phyloP scores from a whole-genome alignment of 2,888 invertebrate genomes.

The Parasteatoda lunata region DNA sequence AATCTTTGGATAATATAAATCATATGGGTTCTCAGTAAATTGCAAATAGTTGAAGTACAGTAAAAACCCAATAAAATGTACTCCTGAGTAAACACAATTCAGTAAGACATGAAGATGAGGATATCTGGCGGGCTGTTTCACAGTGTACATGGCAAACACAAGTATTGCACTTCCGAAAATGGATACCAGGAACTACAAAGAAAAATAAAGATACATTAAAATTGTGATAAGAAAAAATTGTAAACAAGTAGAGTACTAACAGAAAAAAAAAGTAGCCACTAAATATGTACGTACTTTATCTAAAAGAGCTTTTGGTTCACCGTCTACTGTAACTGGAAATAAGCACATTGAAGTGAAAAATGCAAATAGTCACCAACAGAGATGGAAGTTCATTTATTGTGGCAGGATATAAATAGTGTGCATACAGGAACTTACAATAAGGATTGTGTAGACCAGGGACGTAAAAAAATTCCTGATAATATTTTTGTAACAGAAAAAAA shows the following conservation, averaged over 20 bases:
- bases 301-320: no score
- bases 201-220: conserved; percentile 1
- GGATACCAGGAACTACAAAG: conserved; percentile 76
- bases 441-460: no score
- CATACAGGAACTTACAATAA: no score
- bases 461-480: no score
- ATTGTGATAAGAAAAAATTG: neutral
- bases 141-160: conserved; percentile 77
- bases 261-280: no score
- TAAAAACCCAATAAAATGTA: conserved; percentile 82
- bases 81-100: conserved; percentile 86
- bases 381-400: no score
- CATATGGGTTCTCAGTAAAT: conserved; percentile 48
- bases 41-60: conserved; percentile 70
- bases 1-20: conserved; percentile 16
- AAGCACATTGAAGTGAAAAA: no score
- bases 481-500: no score
- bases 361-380: no score
- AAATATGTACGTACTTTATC: no score
- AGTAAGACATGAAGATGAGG: conserved; percentile 89
- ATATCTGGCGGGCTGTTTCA: conserved; percentile 82
- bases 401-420: no score
- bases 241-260: neutral
- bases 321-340: no score
- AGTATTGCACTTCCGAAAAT: conserved; percentile 80